Conservation (phyloP, 2,797 vertebrate genomes). For the Chelidonichthys spinosus region DNA sequence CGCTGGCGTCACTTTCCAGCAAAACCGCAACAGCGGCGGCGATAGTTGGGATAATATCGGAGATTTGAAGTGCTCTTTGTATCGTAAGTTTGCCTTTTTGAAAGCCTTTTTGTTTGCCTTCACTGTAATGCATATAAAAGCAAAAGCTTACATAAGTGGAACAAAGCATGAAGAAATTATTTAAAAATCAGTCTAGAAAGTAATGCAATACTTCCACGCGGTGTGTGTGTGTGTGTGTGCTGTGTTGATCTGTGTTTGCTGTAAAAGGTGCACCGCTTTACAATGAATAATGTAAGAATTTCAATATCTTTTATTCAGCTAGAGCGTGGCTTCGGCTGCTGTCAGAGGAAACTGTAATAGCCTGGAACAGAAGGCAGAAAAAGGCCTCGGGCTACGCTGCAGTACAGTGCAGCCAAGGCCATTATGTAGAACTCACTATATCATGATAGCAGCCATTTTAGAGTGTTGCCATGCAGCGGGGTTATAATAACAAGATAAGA, state of each 20-base stretch:
- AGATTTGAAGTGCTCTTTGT: slow-evolving; percentile 27
- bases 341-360: slow-evolving; percentile 83
- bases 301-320: slow-evolving; percentile 79
- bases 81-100: slow-evolving; percentile 45
- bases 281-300: slow-evolving; percentile 81
- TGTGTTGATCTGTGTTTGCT: slow-evolving; percentile 42
- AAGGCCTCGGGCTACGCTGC: slow-evolving; percentile 59
- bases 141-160: slow-evolving; percentile 39
- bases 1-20: slow-evolving; percentile 56
- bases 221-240: not conserved
- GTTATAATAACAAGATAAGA: slow-evolving; percentile 84
- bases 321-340: slow-evolving; percentile 65
- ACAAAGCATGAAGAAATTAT: slow-evolving; percentile 35
- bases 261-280: slow-evolving; percentile 43
- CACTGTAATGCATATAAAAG: slow-evolving; percentile 40
- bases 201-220: slow-evolving; percentile 11
- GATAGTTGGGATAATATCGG: slow-evolving; percentile 16
- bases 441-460: slow-evolving; percentile 78
- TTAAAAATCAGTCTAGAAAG: slow-evolving; percentile 46
- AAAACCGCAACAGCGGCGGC: slow-evolving; percentile 22
- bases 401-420: slow-evolving; percentile 68
- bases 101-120: slow-evolving; percentile 40
- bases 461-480: slow-evolving; percentile 76
- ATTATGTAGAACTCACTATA: slow-evolving; percentile 78
- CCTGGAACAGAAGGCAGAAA: slow-evolving; percentile 66